A percentile compares a stretch with the other conserved stretches of the same genome.
These are phyloP conservation scores for Drosophila suboccidentalis DNA, from an alignment of 2,888 invertebrate genomes.

Conservation along the genomic window DNA sequence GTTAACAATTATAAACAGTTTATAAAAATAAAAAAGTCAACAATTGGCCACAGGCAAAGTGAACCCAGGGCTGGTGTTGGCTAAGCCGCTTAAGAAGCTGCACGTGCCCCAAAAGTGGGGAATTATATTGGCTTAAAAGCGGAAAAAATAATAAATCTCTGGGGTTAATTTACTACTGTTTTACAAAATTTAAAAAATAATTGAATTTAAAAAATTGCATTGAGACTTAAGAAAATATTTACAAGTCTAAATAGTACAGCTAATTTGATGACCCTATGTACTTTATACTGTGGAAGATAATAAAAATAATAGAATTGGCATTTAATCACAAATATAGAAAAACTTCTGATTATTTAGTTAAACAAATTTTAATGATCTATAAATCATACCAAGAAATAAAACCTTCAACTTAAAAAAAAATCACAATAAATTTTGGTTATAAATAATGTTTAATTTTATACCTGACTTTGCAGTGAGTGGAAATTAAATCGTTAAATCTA, in stretches of 20 bases:
- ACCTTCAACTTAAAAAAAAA: not conserved
- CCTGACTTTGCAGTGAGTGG: slow-evolving; percentile 1
- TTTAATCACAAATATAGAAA: not conserved
- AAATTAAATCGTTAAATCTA: slow-evolving; percentile 5
- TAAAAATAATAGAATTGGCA: not conserved
- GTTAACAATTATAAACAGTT: slow-evolving; percentile 63
- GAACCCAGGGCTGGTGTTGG: slow-evolving; percentile 18
- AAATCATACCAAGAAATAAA: slow-evolving; percentile 1
- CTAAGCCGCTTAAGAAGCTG: slow-evolving; percentile 47
- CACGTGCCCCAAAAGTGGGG: slow-evolving; percentile 43
- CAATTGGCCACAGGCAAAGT: slow-evolving; percentile 46
- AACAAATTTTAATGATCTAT: not conserved
- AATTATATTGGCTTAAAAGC: slow-evolving; percentile 1
- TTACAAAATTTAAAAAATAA: not conserved
- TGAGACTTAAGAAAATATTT: no score
- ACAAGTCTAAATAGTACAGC: not conserved
- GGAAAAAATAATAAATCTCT: slow-evolving; percentile 5
- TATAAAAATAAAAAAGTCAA: slow-evolving; percentile 26
- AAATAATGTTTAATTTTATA: slow-evolving; percentile 4
- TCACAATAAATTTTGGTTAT: not conserved
- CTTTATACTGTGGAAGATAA: not conserved
- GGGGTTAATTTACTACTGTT: not conserved
- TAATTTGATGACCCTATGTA: not conserved
- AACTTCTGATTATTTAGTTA: not conserved
- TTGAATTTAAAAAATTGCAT: no score